Base-by-base conservation (phyloP, 64 coral and sea anemone species). In the Porites australiensis region DNA sequence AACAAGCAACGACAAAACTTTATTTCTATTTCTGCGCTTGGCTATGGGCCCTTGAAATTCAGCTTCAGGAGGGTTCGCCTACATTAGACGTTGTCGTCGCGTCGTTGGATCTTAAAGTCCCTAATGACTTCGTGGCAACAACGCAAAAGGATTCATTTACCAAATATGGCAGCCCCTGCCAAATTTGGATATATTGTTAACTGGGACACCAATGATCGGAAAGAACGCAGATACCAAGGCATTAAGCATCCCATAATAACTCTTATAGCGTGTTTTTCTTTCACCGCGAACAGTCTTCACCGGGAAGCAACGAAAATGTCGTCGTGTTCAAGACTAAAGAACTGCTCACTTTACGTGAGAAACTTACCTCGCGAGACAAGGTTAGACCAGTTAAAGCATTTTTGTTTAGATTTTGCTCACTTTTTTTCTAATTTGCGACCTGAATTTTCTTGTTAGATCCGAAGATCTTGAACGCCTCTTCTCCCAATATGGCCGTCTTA, bases 401-500 rank as follows among this genome's bases (percentile, higher is more conserved):
- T 15, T 12, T 78, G 51, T 5, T 8, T 70, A 43, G 84, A 77
- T 82, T 7, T 74, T 12, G 20, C 78, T 20, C 12, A 8, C 22
- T 79, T 64, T 82, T 5, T 14, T 27, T 81, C 21, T 13, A 54
- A 58, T 51, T 73, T 3, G 15, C 14, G n/a, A 64, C 15, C 61
- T 77, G 46, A n/a, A 58, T 18, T 86, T 27, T 27, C 64, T 67
- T 67, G 13, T 6, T 57, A 98, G 98, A 82, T 94, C 91, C 6
- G 98, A 99, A 80, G 98, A 99, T 44, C 91, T 99, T 45, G 69
- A 94, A 75, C 90, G 98, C 5, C 78, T 99, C 60, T 99, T 99
- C 81, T 94, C 94, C 47, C 96, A 99, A 80, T 96, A 99, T 96
- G 98, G 98, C 72, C 95, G 98, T 76, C 94, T 99, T 6, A 93